Percentiles rank a stretch among this genome's conserved stretches.
Conservation (phyloP, 1,140 invertebrate genomes). For the Macrocentrus cingulum region DNA sequence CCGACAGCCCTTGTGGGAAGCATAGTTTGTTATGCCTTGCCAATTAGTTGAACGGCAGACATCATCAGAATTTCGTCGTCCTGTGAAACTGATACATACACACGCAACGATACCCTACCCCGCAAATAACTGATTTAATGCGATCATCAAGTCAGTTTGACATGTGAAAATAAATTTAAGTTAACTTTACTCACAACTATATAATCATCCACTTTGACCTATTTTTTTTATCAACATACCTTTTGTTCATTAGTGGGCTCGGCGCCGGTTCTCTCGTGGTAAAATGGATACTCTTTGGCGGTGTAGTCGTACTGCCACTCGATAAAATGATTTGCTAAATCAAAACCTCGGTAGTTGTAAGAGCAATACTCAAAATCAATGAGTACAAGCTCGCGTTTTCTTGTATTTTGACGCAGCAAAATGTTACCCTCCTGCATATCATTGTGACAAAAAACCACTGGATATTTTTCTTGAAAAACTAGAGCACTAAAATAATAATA, state of each 20-base stretch:
- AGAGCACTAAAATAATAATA: slow-evolving; percentile 37
- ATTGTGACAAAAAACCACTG: slow-evolving; percentile 96
- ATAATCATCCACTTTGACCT: slow-evolving; percentile 19
- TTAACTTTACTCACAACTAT: slow-evolving; percentile 19
- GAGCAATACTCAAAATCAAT: slow-evolving; percentile 95
- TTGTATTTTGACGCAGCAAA: slow-evolving; percentile 61
- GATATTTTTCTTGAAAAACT: slow-evolving; percentile 64
- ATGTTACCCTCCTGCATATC: slow-evolving; percentile 94
- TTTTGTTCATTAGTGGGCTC: slow-evolving; percentile 80
- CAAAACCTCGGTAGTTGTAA: slow-evolving; percentile 92
- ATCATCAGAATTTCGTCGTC: slow-evolving; percentile 48
- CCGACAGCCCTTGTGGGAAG: slow-evolving; percentile 15
- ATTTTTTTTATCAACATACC: slow-evolving; percentile 60
- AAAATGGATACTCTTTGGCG: slow-evolving; percentile 76
- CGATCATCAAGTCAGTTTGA: not conserved
- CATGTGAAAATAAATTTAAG: not conserved
- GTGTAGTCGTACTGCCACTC: slow-evolving; percentile 95
- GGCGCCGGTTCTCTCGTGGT: slow-evolving; percentile 65
- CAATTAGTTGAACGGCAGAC: slow-evolving; percentile 45
- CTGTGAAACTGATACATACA: slow-evolving; percentile 62
- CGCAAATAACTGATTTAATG: slow-evolving; percentile 19
- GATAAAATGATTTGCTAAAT: slow-evolving; percentile 94
- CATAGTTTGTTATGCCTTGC: slow-evolving; percentile 39
- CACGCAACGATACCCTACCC: slow-evolving; percentile 53
- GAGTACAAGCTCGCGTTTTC: slow-evolving; percentile 70